These are phyloP conservation scores for Phylloscopus whistleri DNA, from an alignment of 2,113 vertebrate species.

Conservation along the genomic window DNA sequence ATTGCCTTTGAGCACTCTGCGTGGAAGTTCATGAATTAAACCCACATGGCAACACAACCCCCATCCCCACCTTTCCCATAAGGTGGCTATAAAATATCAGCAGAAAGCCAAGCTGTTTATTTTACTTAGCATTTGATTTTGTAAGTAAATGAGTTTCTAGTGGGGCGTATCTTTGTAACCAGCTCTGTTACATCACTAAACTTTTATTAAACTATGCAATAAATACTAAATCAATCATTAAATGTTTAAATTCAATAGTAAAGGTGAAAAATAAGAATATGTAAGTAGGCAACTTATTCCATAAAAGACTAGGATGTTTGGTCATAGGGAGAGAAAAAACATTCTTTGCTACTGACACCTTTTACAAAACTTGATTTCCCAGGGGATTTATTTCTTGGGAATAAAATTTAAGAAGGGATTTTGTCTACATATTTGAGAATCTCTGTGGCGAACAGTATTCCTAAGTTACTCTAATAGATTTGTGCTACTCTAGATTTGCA, in stretches of 20 bases:
- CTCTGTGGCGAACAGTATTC: not conserved
- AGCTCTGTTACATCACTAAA: slow-evolving; percentile 62
- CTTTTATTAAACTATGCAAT: slow-evolving; percentile 61
- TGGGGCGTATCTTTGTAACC: slow-evolving; percentile 60
- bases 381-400: not conserved
- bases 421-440: not conserved
- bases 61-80: slow-evolving; percentile 68
- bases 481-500: not conserved
- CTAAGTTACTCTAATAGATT: not conserved
- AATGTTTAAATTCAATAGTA: slow-evolving; percentile 47
- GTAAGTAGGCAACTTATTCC: not conserved
- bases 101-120: slow-evolving; percentile 76
- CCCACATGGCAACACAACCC: slow-evolving; percentile 72
- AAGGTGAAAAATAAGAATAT: not conserved
- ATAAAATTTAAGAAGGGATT: not conserved
- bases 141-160: slow-evolving; percentile 74
- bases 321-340: not conserved
- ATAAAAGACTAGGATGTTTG: not conserved
- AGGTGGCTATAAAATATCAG: slow-evolving; percentile 75
- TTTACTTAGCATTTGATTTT: slow-evolving; percentile 74
- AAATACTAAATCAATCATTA: slow-evolving; percentile 69
- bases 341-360: not conserved
- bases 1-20: slow-evolving; percentile 68
- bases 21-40: slow-evolving; percentile 76
- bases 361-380: slow-evolving; percentile 15